These are phyloP conservation scores for Cherax destructor DNA, from an alignment of 1,140 invertebrate species.

Conservation along the genomic window DNA sequence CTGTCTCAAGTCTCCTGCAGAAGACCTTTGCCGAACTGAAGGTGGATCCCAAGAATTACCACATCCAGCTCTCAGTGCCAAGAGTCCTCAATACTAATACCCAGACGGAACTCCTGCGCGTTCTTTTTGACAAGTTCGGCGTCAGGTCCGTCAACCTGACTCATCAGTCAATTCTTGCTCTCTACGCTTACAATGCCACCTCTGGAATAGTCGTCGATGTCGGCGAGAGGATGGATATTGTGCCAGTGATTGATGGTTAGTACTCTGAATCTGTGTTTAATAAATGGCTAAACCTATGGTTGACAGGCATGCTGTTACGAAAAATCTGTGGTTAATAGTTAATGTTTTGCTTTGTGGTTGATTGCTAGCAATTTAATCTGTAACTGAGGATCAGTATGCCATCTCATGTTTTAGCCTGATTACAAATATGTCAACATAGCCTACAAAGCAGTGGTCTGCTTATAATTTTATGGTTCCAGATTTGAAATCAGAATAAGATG, in stretches of 20 bases:
- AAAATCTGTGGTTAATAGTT: no score
- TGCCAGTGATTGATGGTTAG: slow-evolving; percentile 81
- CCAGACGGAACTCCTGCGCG: slow-evolving; percentile 75
- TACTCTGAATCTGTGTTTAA: not conserved
- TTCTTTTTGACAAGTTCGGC: slow-evolving; percentile 76
- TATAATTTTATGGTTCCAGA: no score
- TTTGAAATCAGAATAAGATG: no score
- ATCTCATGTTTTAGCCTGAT: no score
- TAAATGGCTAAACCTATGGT: not conserved
- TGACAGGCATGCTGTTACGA: no score
- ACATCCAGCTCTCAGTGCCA: slow-evolving; percentile 77
- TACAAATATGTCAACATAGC: no score
- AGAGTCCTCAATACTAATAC: slow-evolving; percentile 76
- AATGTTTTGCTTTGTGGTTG: no score
- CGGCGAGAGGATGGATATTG: slow-evolving; percentile 80
- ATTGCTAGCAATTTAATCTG: not conserved
- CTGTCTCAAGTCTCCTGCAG: slow-evolving; percentile 76
- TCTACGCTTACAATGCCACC: slow-evolving; percentile 81
- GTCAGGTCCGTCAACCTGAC: slow-evolving; percentile 79
- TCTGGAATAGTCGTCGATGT: slow-evolving; percentile 82
- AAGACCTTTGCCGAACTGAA: slow-evolving; percentile 77
- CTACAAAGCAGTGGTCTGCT: no score
- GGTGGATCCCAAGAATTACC: slow-evolving; percentile 76
- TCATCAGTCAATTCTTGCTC: slow-evolving; percentile 79
- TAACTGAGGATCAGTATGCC: no score